Conservation (phyloP, 2,797 vertebrate species). For the Gymnoscopelus microlampas region DNA sequence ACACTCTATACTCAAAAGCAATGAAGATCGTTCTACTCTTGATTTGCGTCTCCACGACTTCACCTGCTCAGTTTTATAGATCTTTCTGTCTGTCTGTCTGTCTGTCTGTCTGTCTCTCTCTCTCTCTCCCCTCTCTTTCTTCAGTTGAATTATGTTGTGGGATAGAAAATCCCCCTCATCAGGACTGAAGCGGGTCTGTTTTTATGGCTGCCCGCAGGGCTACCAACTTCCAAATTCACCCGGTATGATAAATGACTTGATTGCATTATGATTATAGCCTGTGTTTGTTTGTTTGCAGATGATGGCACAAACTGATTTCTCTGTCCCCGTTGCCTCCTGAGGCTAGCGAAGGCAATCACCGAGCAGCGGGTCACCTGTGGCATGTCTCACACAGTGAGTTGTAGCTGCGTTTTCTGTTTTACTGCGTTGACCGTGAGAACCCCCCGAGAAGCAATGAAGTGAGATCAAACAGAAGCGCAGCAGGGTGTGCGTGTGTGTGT, state of each 20-base stretch:
- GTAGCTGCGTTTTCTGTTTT: constrained; percentile 23
- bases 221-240: constrained; percentile 49
- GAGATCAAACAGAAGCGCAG: constrained; percentile 49
- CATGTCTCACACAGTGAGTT: constrained; percentile 23
- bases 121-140: neutral
- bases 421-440: constrained; percentile 34
- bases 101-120: constrained; percentile 22
- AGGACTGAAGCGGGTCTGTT: constrained; percentile 56
- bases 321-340: neutral
- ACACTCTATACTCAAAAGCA: constrained; percentile 30
- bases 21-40: constrained; percentile 52
- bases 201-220: constrained; percentile 56
- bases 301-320: neutral
- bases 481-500: constrained; percentile 1
- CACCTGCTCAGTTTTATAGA: constrained; percentile 58
- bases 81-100: neutral
- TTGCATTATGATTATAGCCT: constrained; percentile 46
- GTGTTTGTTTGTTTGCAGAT: constrained; percentile 3
- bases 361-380: constrained; percentile 21
- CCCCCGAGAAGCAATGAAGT: constrained; percentile 15
- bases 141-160: constrained; percentile 48
- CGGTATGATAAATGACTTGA: constrained; percentile 54
- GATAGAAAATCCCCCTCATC: constrained; percentile 55
- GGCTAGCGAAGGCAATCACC: constrained; percentile 35
- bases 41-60: constrained; percentile 67